Percentiles rank a stretch among this genome's conserved stretches.
Conservation (phyloP, 1,140 invertebrate species). For the Danaus melanippus region DNA sequence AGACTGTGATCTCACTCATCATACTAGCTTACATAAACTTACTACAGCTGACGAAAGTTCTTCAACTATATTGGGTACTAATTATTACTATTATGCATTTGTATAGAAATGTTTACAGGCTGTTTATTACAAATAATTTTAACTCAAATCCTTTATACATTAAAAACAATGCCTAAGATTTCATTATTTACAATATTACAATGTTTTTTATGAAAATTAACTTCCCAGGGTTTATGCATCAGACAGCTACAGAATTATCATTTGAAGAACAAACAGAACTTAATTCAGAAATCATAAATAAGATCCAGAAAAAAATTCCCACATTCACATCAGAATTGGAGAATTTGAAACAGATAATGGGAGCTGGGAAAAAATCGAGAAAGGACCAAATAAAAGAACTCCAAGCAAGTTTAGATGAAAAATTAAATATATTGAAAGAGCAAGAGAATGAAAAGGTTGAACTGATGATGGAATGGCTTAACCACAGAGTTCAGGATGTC, state of each 20-base stretch:
- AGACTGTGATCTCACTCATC: conserved; percentile 48
- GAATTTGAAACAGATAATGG: conserved; percentile 33
- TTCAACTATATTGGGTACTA: conserved; percentile 47
- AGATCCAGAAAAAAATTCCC: conserved; percentile 50
- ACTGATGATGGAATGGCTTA: conserved; percentile 62
- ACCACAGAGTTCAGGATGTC: conserved; percentile 43
- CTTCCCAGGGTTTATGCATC: conserved; percentile 51
- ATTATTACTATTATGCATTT: background rate
- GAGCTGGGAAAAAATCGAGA: conserved; percentile 23
- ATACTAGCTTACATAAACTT: conserved; percentile 57
- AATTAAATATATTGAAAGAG: conserved; percentile 42
- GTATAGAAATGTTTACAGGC: background rate
- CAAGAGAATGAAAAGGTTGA: conserved; percentile 56
- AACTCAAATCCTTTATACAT: too few relatives aligned
- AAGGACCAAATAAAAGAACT: conserved; percentile 42
- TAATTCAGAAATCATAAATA: conserved; percentile 47
- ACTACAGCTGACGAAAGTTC: conserved; percentile 57
- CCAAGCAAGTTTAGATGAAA: conserved; percentile 45
- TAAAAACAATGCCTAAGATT: too few relatives aligned
- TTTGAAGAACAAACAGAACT: conserved; percentile 58
- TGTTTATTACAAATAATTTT: background rate
- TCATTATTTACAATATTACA: too few relatives aligned
- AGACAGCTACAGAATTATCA: conserved; percentile 37
- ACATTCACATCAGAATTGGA: conserved; percentile 39
- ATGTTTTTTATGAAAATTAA: too few relatives aligned